Base-by-base conservation (phyloP, 2,797 vertebrate species). In the Poliocrania exsul region DNA sequence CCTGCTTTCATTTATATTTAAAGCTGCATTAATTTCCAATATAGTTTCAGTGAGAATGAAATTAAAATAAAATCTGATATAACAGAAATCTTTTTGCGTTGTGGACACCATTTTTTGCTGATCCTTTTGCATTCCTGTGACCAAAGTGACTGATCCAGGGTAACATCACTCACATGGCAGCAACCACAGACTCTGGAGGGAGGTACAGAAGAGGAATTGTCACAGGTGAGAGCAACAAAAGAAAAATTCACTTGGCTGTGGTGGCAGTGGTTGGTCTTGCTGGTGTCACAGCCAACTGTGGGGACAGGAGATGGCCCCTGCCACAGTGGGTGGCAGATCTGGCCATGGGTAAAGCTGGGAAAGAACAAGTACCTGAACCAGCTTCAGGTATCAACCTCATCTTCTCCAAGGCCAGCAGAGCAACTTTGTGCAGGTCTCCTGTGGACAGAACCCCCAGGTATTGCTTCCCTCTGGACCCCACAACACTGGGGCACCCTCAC, bases 401-500 rank as follows among this genome's bases (percentile, higher is more conserved):
- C 61, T 57, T 65, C 78, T 74, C 53, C 65, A 60, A 93, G 46
- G 25, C 42, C 3, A 2, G 5, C 29, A 53, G 29, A 85, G 28
- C 51, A 91, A 64, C 5, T 81, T 47, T 1, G 9, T 62, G 46
- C 23, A 16, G 16, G 31, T 81, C 18, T 90, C 23, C 28, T 31
- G 42, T 4, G 20, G 29, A 26, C 49, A 62, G 51, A 50, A 77
- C 80, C 9, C 26, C 64, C 35, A 73, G 14, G 28, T 15, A 47
- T 29, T 3, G 0, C 61, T 51, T 71, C 18, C 9, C 16, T 82
- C n/a, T 4, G 6, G 42, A 64, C 54, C 28, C 13, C 8, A 16
- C 1, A 1, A 38, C 13, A n/a, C 4, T 0, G 28, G 18, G 33
- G 8, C 51, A 77, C 67, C 51, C 62, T 16, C 0, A 0, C 25